Base-by-base conservation (phyloP, 2,888 invertebrate genomes). In the Microctonus hyperodae region DNA sequence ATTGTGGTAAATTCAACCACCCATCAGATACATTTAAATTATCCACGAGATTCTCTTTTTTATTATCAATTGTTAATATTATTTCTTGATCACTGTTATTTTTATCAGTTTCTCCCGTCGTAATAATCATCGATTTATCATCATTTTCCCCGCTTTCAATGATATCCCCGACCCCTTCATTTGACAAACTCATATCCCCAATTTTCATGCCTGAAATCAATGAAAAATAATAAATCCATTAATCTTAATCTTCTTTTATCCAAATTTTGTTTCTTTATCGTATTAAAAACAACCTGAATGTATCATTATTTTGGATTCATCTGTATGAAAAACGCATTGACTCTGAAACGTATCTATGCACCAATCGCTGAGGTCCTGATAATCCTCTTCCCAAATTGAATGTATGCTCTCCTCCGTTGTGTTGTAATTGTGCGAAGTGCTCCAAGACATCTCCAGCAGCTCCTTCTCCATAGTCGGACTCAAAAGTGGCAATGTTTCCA, bases 361-460 rank as follows among this genome's bases (percentile, higher is more conserved):
- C 88, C 87, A 90, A 76, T 85, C 85, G 80, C 86, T 87, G 84
- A 91, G 87, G 86, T 91, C 90, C 87, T 90, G 89, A 86, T 90
- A 91, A 86, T 89, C 88, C 85, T 91, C 91, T 88, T 81, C 81
- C 83, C 83, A 83, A 33, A 73, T 69, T 56, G 74, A 71, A 44
- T 74, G 70, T 10, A 72, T 44, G 60, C 67, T 72, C 35, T 76
- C 70, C 58, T 75, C 77, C 64, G 70, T 70, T 66, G 66, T 71
- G 25, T 44, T n/a, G n/a, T n/a, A 51, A n/a, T 37, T 59, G 23
- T 53, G 64, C 28, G 64, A 60, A 23, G 53, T 23, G 4, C 64
- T 67, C 73, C 72, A 75, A 9, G 69, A 50, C 4, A 76, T 72
- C 64, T 73, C 65, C 69, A 80, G 53, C 35, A 78, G 68, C 37